Base-by-base conservation (phyloP, 2,113 vertebrate genomes). In the Echinops telfairi region DNA sequence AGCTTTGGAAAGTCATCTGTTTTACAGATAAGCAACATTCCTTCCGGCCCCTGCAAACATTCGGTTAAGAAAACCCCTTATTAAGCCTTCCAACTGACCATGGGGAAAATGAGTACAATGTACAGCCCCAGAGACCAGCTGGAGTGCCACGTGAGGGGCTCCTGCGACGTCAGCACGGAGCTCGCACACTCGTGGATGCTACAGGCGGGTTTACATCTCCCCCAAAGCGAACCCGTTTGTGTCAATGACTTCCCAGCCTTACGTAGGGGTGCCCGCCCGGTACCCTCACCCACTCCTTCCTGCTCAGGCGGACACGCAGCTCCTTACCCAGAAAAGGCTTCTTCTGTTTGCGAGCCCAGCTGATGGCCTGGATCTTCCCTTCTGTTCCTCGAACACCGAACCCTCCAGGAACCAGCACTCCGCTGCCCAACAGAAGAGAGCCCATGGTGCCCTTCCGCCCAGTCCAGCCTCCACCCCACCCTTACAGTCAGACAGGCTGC, bases 381-480 rank as follows among this genome's bases (percentile, higher is more conserved):
- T 99, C 99, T 2, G 99, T 99, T 85, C 99, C 99, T 95, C 99
- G 98, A 94, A 99, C 98, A 70, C 99, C 99, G 94, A 99, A 99
- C 70, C 99, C 99, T 88, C 99, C 99, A 3, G 99, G 99, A 86
- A 99, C 99, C 97, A 99, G 97, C 81, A 99, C 96, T 68, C 99
- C 99, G 0, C 99, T 99, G 97, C 31, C 89, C 0, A 40, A 93
- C 62, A 91, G 36, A 86, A 92, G 73, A 96, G 14, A 77, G 9
- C 70, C 92, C 14, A 83, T 9, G 33, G 25, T 2, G 38, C 0
- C 15, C n/a, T 14, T 71, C 22, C 15, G 89, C 60, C 75, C 68
- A 36, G 68, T 16, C 82, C 85, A 47, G 40, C 53, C 62, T 19
- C 6, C 29, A 22, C 1, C 12, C 25, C 14, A 33, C 43, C 62